A percentile compares a stretch with the other conserved stretches of the same genome.
phyloP scores from a whole-genome alignment of 2,888 invertebrate species.

The Agelastica alni region DNA sequence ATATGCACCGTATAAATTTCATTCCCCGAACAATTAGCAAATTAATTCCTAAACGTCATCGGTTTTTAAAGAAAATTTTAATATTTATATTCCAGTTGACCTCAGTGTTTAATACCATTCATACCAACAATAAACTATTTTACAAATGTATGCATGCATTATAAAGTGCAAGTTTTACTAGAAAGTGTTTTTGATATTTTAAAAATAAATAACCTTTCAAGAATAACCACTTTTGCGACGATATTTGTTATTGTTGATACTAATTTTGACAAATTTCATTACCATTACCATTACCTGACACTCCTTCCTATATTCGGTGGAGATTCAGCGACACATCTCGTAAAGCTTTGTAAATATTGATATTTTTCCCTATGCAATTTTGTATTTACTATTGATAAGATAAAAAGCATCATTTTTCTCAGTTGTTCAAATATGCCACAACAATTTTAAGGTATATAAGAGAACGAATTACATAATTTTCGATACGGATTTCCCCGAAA shows the following conservation, averaged over 20 bases:
- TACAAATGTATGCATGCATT: too few relatives aligned
- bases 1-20: too few relatives aligned
- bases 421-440: not conserved
- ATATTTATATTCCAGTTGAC: too few relatives aligned
- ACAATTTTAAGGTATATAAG: not conserved
- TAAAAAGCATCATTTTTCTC: conserved; percentile 11
- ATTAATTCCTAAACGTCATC: too few relatives aligned
- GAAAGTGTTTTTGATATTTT: too few relatives aligned
- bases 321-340: conserved; percentile 1
- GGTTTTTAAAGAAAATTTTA: too few relatives aligned
- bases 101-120: too few relatives aligned
- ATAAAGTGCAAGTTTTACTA: too few relatives aligned
- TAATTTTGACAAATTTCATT: not conserved
- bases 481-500: conserved; percentile 1
- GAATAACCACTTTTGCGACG: too few relatives aligned
- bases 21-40: too few relatives aligned
- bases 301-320: conserved; percentile 6
- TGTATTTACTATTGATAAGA: conserved; percentile 7
- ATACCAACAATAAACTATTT: too few relatives aligned
- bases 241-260: not conserved
- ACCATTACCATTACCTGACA: not conserved
- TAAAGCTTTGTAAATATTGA: conserved; percentile 1
- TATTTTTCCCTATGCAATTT: not conserved
- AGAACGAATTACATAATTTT: not conserved
- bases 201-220: not conserved